Evolutionary conservation across 2,888 invertebrate genomes (phyloP).

Genomic region (Synanthedon vespiformis): DNA sequence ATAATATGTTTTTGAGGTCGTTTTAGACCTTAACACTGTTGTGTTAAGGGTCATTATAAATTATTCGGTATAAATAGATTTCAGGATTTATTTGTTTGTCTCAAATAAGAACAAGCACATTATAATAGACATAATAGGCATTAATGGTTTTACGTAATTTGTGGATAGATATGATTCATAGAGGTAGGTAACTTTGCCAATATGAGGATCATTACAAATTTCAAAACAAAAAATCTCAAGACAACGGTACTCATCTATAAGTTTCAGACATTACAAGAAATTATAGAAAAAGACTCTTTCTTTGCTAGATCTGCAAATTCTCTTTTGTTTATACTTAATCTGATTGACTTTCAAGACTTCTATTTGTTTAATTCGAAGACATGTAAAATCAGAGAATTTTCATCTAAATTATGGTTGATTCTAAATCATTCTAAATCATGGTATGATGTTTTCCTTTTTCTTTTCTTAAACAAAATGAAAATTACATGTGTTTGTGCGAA

Average conservation of each 20-base stretch:
- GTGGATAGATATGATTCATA: no score
- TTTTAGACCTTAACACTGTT: slow-evolving; percentile 12
- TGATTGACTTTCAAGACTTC: neutral
- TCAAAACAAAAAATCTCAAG: no score
- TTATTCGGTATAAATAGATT: slow-evolving; percentile 6
- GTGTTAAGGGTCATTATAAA: slow-evolving; percentile 13
- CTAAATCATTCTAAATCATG: no score
- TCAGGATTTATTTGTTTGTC: slow-evolving; percentile 66
- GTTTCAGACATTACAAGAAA: slow-evolving; percentile 49
- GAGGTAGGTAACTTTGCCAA: no score
- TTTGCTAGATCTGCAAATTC: neutral
- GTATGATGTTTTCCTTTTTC: no score
- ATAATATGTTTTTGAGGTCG: slow-evolving; percentile 16
- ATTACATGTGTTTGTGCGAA: no score
- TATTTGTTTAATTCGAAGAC: no score
- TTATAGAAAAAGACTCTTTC: slow-evolving; percentile 30
- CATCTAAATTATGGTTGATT: no score
- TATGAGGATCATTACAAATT: no score
- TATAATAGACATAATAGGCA: slow-evolving; percentile 49
- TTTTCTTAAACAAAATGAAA: no score
- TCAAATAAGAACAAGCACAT: slow-evolving; percentile 52
- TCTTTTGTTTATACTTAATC: neutral
- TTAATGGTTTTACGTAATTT: no score
- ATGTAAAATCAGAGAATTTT: no score
- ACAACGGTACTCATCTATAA: slow-evolving; percentile 17